Evolutionary conservation across 2,888 invertebrate genomes (phyloP).

Genomic region (Spisula subtruncata): DNA sequence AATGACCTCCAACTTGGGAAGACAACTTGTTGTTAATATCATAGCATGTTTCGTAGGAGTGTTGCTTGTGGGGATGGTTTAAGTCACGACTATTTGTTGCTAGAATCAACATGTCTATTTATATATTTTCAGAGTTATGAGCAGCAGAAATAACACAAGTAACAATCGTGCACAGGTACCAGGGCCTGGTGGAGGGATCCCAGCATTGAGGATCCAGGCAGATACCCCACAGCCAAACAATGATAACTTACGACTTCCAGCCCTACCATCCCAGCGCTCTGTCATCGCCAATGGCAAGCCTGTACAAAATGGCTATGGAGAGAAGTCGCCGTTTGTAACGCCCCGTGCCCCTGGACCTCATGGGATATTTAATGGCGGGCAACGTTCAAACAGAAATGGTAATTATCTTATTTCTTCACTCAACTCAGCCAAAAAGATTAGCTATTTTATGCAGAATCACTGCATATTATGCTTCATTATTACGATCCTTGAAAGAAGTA

Average conservation of each 20-base stretch:
- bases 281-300: slow-evolving; percentile 77
- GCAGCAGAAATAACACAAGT: slow-evolving; percentile 77
- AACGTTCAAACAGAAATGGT: slow-evolving; percentile 49
- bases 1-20: too few species aligned
- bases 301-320: slow-evolving; percentile 71
- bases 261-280: slow-evolving; percentile 61
- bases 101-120: neutral
- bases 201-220: slow-evolving; percentile 82
- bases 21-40: too few species aligned
- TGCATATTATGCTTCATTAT: too few species aligned
- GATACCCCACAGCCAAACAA: slow-evolving; percentile 83
- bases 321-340: slow-evolving; percentile 70
- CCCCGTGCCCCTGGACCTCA: slow-evolving; percentile 71
- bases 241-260: slow-evolving; percentile 75
- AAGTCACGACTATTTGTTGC: neutral
- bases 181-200: slow-evolving; percentile 75
- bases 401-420: neutral
- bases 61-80: neutral
- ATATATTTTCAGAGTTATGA: slow-evolving; percentile 80
- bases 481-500: too few species aligned
- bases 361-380: slow-evolving; percentile 60
- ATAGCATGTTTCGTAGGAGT: neutral
- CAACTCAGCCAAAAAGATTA: too few species aligned
- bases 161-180: slow-evolving; percentile 67
- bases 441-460: too few species aligned